Percentiles rank a stretch among this genome's conserved stretches.
Evolutionary conservation across 2,113 vertebrate species (phyloP).

Genomic region (Danionella cerebrum): DNA sequence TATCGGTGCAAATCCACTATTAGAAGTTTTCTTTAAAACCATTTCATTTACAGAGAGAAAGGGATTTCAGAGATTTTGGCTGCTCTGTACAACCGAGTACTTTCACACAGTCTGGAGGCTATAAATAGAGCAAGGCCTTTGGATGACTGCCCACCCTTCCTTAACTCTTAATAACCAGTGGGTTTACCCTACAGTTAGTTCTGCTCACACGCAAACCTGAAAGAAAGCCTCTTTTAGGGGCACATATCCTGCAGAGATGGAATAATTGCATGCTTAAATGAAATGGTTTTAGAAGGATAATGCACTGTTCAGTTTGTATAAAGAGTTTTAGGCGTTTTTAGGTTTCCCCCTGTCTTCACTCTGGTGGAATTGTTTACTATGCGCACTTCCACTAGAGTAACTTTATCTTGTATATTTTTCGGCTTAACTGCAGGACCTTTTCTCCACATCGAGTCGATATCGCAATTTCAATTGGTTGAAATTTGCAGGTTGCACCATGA

Average conservation of each 20-base stretch:
- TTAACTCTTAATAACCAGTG: conserved; percentile 48
- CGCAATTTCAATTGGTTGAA: too few species aligned
- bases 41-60: conserved; percentile 22
- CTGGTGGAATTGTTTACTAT: too few species aligned
- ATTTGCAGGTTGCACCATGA: too few species aligned
- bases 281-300: neutral
- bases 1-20: too few species aligned
- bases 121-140: conserved; percentile 65
- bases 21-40: too few species aligned
- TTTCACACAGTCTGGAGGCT: conserved; percentile 65
- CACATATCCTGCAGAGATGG: neutral
- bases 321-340: too few species aligned
- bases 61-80: conserved; percentile 54
- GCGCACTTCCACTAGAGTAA: too few species aligned
- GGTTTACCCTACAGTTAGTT: conserved; percentile 31
- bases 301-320: neutral
- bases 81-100: conserved; percentile 47
- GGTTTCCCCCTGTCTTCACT: too few species aligned
- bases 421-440: too few species aligned
- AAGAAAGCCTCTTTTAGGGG: conserved; percentile 15
- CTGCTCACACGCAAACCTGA: conserved; percentile 11
- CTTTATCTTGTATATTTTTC: too few species aligned
- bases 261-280: neutral
- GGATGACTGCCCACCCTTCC: conserved; percentile 50
- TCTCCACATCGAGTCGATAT: too few species aligned